A percentile compares a stretch with the other conserved stretches of the same genome.
phyloP scores from a whole-genome alignment of 2,113 vertebrate genomes.

The Crypturellus undulatus region DNA sequence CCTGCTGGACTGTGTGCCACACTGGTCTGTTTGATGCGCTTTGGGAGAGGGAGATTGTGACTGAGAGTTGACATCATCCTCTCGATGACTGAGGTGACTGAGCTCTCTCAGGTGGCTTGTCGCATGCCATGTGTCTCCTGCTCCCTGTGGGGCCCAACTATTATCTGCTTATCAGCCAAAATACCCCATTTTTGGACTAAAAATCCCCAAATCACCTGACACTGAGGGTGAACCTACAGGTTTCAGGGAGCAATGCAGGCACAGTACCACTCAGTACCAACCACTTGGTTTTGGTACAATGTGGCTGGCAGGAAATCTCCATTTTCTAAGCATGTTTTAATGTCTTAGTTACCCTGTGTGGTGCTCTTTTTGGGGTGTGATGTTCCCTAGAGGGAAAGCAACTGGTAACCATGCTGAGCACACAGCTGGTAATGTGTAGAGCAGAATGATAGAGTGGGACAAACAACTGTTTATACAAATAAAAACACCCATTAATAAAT shows the following conservation, averaged over 20 bases:
- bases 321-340: background rate
- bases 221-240: background rate
- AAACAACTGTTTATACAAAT: background rate
- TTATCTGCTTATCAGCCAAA: background rate
- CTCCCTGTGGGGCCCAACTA: accelerated
- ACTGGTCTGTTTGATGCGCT: background rate
- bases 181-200: background rate
- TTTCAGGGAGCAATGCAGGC: background rate
- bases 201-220: background rate
- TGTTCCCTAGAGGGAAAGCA: background rate
- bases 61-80: background rate
- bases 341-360: background rate
- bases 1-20: background rate
- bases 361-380: background rate
- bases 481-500: background rate
- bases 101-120: background rate
- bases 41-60: background rate
- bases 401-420: background rate
- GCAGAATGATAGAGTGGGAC: background rate
- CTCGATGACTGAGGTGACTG: accelerated
- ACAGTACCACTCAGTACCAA: background rate
- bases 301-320: background rate
- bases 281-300: background rate
- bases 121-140: accelerated
- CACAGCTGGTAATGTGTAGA: background rate